Base-by-base conservation (phyloP, 1,140 invertebrate species). In the Radopholus similis region DNA sequence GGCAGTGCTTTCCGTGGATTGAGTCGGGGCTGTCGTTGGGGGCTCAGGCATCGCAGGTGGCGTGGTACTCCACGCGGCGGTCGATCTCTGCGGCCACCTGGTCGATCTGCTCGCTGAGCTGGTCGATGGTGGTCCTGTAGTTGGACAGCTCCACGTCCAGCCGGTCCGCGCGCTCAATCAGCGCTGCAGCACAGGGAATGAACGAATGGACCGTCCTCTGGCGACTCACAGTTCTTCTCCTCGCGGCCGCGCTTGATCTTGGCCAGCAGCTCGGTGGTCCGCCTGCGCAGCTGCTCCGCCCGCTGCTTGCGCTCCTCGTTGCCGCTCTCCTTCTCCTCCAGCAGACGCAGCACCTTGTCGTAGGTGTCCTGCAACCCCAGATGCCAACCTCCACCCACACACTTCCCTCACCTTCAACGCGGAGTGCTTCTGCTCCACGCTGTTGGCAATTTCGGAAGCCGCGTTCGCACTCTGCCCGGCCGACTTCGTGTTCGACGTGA, bases 231-330 rank as follows among this genome's bases (percentile, higher is more conserved):
- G 56, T 76, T 59, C 53, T 72, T 68, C 34, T 73, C 73, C 15
- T 62, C 63, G 40, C 69, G 56, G 30, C 68, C 60, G 8, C 54
- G 23, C 26, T 75, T 71, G 32, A 77, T 75, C 54, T 77, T 78
- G 26, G 64, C 44, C 32, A 77, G 57, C 26, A 77, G 59, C 18
- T 77, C 73, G 1, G 75, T 77, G n/a, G 75, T 73, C 21, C 70
- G 56, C 40, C 64, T 64, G 5, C 63, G 58, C 63, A 77, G 54
- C 4, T 63, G 51, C 51, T 82, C 63, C 44, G 72, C 71, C 13
- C 66, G 21, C 34, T 73, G 34, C 51, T 70, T 77, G 21, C 64
- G 44, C 35, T 78, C 78, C 26, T 82, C 71, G 42, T 82, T 81
- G 6, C 74, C 76, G 35, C 53, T 72, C 54, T 71, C 67, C n/a